phyloP scores from a whole-genome alignment of 1,140 invertebrate species.

The Scaptomyza graminum region DNA sequence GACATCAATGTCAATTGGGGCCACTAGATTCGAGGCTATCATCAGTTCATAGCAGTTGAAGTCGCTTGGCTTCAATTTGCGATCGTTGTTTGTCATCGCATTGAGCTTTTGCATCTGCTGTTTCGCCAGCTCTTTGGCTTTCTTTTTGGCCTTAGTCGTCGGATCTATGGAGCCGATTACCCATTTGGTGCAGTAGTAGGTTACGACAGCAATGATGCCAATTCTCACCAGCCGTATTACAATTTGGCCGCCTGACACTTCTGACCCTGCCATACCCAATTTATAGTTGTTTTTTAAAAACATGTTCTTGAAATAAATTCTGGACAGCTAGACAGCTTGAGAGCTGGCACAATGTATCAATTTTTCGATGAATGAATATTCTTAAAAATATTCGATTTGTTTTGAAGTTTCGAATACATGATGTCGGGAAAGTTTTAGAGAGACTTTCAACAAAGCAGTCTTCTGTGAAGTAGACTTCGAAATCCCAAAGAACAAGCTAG shows the following conservation, averaged over 20 bases:
- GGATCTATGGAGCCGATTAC: slow-evolving; percentile 91
- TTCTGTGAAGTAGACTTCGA: too few species aligned
- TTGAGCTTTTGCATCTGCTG: slow-evolving; percentile 86
- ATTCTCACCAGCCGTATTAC: slow-evolving; percentile 88
- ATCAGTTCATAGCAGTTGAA: slow-evolving; percentile 96
- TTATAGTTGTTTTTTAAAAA: slow-evolving; percentile 23
- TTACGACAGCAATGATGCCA: slow-evolving; percentile 91
- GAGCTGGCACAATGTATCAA: not conserved
- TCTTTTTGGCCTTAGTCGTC: slow-evolving; percentile 90
- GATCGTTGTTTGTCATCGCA: slow-evolving; percentile 63
- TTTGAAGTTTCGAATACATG: too few species aligned
- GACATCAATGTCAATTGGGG: slow-evolving; percentile 93
- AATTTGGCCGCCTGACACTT: slow-evolving; percentile 85
- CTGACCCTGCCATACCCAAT: slow-evolving; percentile 48
- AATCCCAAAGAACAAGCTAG: too few species aligned
- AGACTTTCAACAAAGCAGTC: too few species aligned
- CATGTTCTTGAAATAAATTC: slow-evolving; percentile 4
- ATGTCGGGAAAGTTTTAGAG: too few species aligned
- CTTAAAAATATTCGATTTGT: not conserved
- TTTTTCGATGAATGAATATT: not conserved
- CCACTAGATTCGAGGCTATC: slow-evolving; percentile 96
- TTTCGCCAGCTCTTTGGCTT: slow-evolving; percentile 89
- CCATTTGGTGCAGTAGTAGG: slow-evolving; percentile 95
- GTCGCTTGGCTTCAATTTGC: slow-evolving; percentile 84
- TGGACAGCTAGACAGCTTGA: slow-evolving; percentile 19